phyloP scores from a whole-genome alignment of 2,797 vertebrate species.

The Ciconia nigra region DNA sequence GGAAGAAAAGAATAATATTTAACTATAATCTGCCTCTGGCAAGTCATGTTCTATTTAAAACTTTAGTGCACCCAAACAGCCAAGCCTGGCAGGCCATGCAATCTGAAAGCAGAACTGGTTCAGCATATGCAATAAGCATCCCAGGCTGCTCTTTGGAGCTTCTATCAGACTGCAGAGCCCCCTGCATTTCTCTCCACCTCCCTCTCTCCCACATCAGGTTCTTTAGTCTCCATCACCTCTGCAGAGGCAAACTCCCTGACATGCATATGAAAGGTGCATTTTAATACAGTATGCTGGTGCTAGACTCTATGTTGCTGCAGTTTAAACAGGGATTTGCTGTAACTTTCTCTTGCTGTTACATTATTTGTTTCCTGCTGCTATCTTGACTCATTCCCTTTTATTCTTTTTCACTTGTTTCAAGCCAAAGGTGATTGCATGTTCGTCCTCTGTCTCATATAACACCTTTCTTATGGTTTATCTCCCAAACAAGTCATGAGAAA shows the following conservation, averaged over 20 bases:
- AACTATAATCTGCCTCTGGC: constrained; percentile 1
- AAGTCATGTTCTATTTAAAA: constrained; percentile 20
- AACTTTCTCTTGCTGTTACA: neutral
- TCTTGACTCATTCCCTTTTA: neutral
- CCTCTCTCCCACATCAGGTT: neutral
- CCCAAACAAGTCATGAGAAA: neutral
- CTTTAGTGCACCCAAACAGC: neutral
- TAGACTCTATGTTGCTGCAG: neutral
- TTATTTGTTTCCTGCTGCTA: neutral
- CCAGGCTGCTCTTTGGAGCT: neutral
- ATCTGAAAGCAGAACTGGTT: neutral
- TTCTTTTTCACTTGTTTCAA: neutral
- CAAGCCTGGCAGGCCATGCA: neutral
- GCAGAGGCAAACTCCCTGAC: neutral
- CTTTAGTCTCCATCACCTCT: neutral
- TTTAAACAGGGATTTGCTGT: neutral
- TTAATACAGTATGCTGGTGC: neutral
- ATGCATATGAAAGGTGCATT: neutral
- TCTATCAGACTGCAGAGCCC: neutral
- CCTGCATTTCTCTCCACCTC: neutral
- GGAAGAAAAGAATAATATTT: neutral
- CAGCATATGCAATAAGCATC: neutral
- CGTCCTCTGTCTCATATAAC: neutral
- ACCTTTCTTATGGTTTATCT: neutral
- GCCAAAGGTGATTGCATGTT: neutral